Percentiles rank a stretch among this genome's conserved stretches.
Evolutionary conservation across 2,888 invertebrate species (phyloP).

Genomic region (Cerastis rubricosa): DNA sequence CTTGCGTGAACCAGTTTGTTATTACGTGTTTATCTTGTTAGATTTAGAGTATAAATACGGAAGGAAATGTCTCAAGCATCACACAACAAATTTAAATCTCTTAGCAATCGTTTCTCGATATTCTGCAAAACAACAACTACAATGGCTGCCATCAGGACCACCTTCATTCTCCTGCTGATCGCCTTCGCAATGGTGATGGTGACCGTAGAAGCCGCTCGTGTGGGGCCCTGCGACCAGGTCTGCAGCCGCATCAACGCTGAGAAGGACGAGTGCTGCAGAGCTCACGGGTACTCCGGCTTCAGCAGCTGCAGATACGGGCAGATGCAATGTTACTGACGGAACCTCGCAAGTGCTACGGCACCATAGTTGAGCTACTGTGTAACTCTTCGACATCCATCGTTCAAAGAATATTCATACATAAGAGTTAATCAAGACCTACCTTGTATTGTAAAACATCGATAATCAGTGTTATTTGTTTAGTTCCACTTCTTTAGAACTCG

Average conservation of each 20-base stretch:
- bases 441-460: neutral
- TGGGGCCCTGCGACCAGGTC: conserved; percentile 41
- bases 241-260: conserved; percentile 21
- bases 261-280: conserved; percentile 42
- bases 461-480: neutral
- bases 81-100: neutral
- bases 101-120: conserved; percentile 1
- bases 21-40: neutral
- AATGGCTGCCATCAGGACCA: conserved; percentile 41
- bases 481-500: conserved; percentile 1
- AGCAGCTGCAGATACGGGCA: conserved; percentile 5
- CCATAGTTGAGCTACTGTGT: conserved; percentile 11
- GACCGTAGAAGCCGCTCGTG: conserved; percentile 35
- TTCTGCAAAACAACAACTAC: neutral
- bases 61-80: neutral
- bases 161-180: conserved; percentile 39
- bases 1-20: neutral
- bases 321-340: conserved; percentile 22
- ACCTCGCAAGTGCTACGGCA: conserved; percentile 17
- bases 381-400: conserved; percentile 4
- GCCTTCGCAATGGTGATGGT: conserved; percentile 40
- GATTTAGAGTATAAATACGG: neutral
- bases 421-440: conserved; percentile 10
- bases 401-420: neutral
- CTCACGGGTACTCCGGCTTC: conserved; percentile 27